phyloP scores from a whole-genome alignment of 2,113 vertebrate species.

The Hemiprocne comata region DNA sequence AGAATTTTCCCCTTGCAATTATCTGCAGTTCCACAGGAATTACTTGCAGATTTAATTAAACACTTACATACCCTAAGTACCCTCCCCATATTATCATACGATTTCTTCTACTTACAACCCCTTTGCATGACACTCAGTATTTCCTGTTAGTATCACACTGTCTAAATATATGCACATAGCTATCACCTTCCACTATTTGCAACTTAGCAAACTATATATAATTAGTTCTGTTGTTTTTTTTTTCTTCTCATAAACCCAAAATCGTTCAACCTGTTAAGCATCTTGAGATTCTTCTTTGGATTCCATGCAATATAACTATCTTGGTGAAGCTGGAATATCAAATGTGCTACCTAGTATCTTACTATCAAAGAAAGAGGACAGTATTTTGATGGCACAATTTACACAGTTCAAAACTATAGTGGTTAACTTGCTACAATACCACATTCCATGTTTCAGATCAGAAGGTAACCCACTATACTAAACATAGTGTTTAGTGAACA shows the following conservation, averaged over 20 bases:
- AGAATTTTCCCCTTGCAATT: not conserved
- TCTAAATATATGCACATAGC: not conserved
- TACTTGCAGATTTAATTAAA: not conserved
- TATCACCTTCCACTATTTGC: not conserved
- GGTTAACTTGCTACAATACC: not conserved
- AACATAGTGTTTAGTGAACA: not conserved
- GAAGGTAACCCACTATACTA: not conserved
- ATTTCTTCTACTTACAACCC: not conserved
- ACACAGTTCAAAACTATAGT: not conserved
- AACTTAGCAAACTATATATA: not conserved
- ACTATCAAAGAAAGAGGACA: not conserved
- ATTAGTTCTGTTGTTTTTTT: not conserved
- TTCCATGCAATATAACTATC: not conserved
- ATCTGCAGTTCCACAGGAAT: not conserved
- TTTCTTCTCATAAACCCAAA: not conserved
- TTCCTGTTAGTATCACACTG: not conserved
- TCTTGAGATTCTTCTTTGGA: not conserved
- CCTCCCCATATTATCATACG: not conserved
- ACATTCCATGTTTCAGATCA: not conserved
- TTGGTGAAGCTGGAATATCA: not conserved
- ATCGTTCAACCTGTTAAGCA: not conserved
- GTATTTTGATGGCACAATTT: not conserved
- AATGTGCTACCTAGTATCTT: not conserved
- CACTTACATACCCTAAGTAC: not conserved
- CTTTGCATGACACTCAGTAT: not conserved